Percentiles rank a stretch among this genome's conserved stretches.
Conservation (phyloP, 2,888 invertebrate genomes). For the Oscheius sp. region DNA sequence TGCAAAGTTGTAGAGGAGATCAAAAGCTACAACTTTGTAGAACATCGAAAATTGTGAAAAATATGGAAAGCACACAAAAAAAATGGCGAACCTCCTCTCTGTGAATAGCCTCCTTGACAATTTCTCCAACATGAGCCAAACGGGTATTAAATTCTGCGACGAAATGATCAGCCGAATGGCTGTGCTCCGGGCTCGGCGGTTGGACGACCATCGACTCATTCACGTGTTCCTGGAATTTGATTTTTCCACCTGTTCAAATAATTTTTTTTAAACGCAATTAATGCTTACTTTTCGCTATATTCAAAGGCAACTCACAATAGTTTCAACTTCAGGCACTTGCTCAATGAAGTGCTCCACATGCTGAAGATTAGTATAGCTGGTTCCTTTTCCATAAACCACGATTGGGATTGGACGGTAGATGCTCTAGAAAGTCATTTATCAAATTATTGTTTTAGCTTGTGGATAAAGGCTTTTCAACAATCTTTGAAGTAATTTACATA, state of each 20-base stretch:
- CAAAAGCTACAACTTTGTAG: too few relatives aligned
- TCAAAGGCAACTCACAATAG: neutral
- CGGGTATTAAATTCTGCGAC: neutral
- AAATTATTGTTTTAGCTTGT: too few relatives aligned
- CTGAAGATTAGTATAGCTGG: neutral
- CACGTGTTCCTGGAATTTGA: neutral
- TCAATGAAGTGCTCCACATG: neutral
- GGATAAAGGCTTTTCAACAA: too few relatives aligned
- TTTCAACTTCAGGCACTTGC: neutral
- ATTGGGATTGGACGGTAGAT: neutral
- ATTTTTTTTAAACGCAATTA: too few relatives aligned
- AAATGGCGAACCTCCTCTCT: slow-evolving; percentile 28
- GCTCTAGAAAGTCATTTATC: neutral
- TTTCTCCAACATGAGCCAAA: slow-evolving; percentile 13
- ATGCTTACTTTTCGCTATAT: too few relatives aligned
- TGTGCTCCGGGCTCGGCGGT: slow-evolving; percentile 12
- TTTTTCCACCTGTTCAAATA: neutral
- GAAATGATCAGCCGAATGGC: neutral
- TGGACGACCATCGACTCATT: slow-evolving; percentile 19
- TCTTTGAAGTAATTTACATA: too few relatives aligned
- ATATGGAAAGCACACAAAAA: too few relatives aligned
- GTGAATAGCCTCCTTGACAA: slow-evolving; percentile 10
- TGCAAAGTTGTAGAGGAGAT: too few relatives aligned
- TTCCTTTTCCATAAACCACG: neutral
- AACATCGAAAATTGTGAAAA: too few relatives aligned